Evolutionary conservation across 1,140 invertebrate genomes (phyloP).

Genomic region (Apolygus lucorum): DNA sequence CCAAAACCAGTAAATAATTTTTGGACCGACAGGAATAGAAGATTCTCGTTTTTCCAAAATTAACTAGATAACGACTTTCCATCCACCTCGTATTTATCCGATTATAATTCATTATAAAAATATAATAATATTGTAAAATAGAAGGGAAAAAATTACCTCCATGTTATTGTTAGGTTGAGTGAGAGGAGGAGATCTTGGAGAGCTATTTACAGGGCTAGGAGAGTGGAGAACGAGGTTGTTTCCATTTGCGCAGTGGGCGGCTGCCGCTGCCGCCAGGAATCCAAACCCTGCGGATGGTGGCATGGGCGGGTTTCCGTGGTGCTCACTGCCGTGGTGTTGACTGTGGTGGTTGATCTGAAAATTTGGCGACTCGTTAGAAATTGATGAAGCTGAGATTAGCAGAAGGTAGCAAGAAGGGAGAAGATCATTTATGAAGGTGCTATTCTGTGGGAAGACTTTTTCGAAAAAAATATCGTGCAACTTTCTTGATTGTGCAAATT

Average conservation of each 20-base stretch:
- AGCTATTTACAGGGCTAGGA: constrained; percentile 30
- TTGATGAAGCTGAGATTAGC: background rate
- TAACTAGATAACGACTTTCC: too few species aligned
- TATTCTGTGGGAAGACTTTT: too few species aligned
- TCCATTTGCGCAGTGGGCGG: constrained; percentile 30
- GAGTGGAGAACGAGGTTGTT: constrained; percentile 27
- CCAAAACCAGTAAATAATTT: too few species aligned
- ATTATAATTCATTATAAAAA: too few species aligned
- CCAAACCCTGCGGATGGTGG: background rate
- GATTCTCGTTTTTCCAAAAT: too few species aligned
- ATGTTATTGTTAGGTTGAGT: constrained; percentile 31
- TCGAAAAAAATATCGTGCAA: too few species aligned
- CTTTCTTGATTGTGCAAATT: too few species aligned
- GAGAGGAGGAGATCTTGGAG: constrained; percentile 30
- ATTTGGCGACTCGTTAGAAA: background rate
- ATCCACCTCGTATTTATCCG: too few species aligned
- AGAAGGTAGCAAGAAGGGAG: background rate
- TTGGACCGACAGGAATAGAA: too few species aligned
- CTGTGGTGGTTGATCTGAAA: background rate
- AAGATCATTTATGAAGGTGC: too few species aligned
- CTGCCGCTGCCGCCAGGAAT: constrained; percentile 23
- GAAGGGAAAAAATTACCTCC: too few species aligned
- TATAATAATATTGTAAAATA: too few species aligned
- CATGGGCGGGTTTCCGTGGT: background rate
- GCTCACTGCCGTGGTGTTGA: background rate